Base-by-base conservation (phyloP, 2,888 invertebrate genomes). In the Crematogaster levior region DNA sequence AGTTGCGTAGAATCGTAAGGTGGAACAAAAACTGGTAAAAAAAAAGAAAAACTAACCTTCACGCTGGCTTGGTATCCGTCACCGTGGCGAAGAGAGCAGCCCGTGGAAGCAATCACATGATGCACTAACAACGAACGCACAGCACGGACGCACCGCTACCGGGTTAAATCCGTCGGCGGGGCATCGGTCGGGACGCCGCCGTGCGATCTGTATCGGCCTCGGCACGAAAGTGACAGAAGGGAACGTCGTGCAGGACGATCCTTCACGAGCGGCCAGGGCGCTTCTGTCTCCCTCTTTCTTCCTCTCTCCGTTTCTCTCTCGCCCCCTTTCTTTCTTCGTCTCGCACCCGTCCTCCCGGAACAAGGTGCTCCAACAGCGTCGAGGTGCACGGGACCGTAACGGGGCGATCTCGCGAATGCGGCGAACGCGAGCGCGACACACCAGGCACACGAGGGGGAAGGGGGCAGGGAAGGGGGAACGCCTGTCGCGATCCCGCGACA, bases 81-180 rank as follows among this genome's bases (percentile, higher is more conserved):
- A 82, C 73, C 77, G 63, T 82, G 81, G 80, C 85, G 84, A 82
- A 84, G 86, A 83, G 58, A 63, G 60, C 24, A 58, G 24, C 10
- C 60, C 48, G 18, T 40, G 24, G 53, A 68, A 83, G 85, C 79
- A 89, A 87, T 91, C 90, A 90, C 90, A 91, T 91, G 90, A 87
- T 90, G 86, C 89, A 88, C 88, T 81, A 48, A 77, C 84, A 86
- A 86, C 56, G 58, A 21, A 81, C 48, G 65, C 61, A 72, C 9
- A 82, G 48, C 73, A 77, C 81, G 30, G 15, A 5, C 82, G 83
- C 82, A 70, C 85, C 80, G 56, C 30, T 40, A 27, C 63, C 85
- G 75, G 75, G 70, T 58, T 73, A 48, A 40, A 56, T 73, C 61
- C 74, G 60, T 68, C 66, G 83, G 60, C 83, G 74, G 66, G 74